Evolutionary conservation across 2,797 vertebrate species (phyloP).

Genomic region (Sebastes reedi): DNA sequence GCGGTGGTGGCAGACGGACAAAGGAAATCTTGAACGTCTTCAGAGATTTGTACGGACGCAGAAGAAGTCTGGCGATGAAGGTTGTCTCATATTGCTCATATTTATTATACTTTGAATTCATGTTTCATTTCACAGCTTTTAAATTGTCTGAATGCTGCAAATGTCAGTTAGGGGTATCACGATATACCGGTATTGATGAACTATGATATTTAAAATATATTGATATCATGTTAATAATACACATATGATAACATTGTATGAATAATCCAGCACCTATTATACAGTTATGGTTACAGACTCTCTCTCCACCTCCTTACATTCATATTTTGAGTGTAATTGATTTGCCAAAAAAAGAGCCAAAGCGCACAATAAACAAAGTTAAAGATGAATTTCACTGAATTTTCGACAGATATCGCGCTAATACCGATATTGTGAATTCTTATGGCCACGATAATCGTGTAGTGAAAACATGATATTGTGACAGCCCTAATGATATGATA

Average conservation of each 20-base stretch:
- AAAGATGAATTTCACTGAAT: not conserved
- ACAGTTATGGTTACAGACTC: not conserved
- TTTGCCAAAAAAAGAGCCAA: not conserved
- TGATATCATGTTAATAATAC: not conserved
- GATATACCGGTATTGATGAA: too few species aligned
- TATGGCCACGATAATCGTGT: not conserved
- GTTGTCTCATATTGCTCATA: not conserved
- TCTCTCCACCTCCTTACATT: not conserved
- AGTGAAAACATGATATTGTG: not conserved
- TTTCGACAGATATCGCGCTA: not conserved
- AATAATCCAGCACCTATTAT: not conserved
- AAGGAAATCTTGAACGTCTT: not conserved
- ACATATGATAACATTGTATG: too few species aligned
- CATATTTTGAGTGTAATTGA: not conserved
- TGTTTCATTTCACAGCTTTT: not conserved
- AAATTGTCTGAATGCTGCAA: not conserved
- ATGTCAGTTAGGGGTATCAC: not conserved
- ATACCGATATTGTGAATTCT: not conserved
- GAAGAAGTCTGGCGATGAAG: not conserved
- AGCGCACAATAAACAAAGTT: not conserved
- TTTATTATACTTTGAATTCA: not conserved
- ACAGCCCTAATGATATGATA: not conserved
- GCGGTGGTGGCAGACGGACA: not conserved
- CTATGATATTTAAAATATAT: not conserved
- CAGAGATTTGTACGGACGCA: too few species aligned